A percentile compares a stretch with the other conserved stretches of the same genome.
phyloP scores from a whole-genome alignment of 2,888 invertebrate species.

The Bursaphelenchus okinawaensis region DNA sequence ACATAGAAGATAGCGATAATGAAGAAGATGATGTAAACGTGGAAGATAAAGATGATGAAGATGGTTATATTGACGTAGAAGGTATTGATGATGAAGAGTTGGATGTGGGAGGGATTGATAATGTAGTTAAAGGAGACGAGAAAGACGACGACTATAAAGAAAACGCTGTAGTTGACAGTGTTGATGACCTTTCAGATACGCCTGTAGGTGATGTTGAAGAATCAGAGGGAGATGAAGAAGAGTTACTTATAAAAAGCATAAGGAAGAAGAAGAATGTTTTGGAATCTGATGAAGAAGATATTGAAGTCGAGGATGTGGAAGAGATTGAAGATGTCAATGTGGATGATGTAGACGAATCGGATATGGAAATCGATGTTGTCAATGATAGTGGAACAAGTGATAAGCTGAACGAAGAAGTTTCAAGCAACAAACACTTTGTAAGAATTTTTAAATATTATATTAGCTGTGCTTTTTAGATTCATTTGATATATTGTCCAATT shows the following conservation, averaged over 20 bases:
- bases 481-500: too few species aligned
- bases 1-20: not conserved
- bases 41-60: conserved; percentile 8
- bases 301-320: not conserved
- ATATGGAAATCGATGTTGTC: not conserved
- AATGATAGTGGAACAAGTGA: not conserved
- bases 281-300: conserved; percentile 9
- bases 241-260: not conserved
- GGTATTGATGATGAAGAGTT: not conserved
- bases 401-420: not conserved
- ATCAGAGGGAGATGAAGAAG: conserved; percentile 10
- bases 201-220: too few species aligned
- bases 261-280: not conserved
- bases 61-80: not conserved
- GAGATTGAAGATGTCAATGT: not conserved
- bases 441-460: not conserved
- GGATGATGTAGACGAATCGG: not conserved
- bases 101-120: too few species aligned
- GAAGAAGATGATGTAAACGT: not conserved
- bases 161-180: too few species aligned
- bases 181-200: too few species aligned
- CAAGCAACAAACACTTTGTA: not conserved
- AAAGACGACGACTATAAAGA: too few species aligned
- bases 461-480: too few species aligned
- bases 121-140: too few species aligned